Evolutionary conservation across 2,113 vertebrate species (phyloP), one percentile per base, ranked within the genome.

Genomic region (Rhabdornis inornatus): DNA sequence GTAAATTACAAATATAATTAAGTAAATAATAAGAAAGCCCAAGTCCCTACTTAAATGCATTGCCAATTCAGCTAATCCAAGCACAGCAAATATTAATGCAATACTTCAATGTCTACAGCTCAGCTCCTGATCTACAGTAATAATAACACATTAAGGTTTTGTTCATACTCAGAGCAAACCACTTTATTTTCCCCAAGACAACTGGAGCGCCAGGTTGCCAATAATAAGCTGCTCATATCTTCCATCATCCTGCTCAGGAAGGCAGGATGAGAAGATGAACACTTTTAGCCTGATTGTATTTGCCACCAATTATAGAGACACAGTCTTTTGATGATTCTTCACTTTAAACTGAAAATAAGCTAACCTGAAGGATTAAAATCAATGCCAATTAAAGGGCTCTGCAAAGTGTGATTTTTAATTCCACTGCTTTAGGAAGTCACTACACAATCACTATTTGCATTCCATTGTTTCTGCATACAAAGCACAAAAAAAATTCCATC

Each of bases 1-100:
- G 82, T 94, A 86, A 95, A 95, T 95, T 94, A 91, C 60, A 81
- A 92, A 69, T 90, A 95, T 79, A 95, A 94, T 97, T 95, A 96
- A 92, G 83, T 80, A 88, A 96, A 96, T 96, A 95, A 91, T 88
- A 77, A 56, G 79, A 94, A 97, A 96, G 44, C 69, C 72, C 83
- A 75, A 94, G 89, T 72, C 65, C 44, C 81, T 59, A 68, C 60
- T 92, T 88, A 90, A 92, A 72, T 76, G 61, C 8, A 40, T 83
- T 96, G 57, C 92, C 91, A 97, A 87, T 70, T 89, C 72, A 97
- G 88, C 78, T 87, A 90, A 76, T 77, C 78, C 63, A 91, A 55
- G 39, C 59, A 85, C 75, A 95, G 84, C 74, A 95, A 92, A 95
- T 96, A 95, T 95, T 93, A 94, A 95, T 63, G 55, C 82, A 94